Evolutionary conservation across 37 sponge, comb jelly and placozoan genomes (phyloP), one percentile per base, ranked within the genome.

Genomic region (Dysidea cf. avara): DNA sequence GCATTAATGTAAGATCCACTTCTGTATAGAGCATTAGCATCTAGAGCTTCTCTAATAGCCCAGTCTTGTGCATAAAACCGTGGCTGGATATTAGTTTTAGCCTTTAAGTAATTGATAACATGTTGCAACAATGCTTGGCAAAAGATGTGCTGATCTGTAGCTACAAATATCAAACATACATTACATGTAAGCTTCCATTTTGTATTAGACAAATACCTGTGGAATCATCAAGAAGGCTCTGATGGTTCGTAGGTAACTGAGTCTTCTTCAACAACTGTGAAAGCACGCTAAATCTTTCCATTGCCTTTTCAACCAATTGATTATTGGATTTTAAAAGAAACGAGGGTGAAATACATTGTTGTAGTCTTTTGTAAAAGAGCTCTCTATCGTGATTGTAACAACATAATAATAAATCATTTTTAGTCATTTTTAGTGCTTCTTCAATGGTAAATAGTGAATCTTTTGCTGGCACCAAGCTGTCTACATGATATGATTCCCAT

Each of bases 401-500:
- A 4, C 37, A 36, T 28, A 33, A 60, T 22, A 71, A 54, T 26
- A 71, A 18, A 34, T 71, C 56, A 71, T 56, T 71, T 24, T 53
- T 33, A 17, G 56, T n/a, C 53, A 33, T 34, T 0, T 51, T 24
- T 54, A 71, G 2, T 35, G 71, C 71, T 20, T n/a, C 38, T n/a
- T 53, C 17, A 34, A 71, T 54, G 5, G 38, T 53, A 11, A 71
- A 29, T 2, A 56, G 39, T 31, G 31, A 54, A n/a, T 52, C 38
- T 31, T 71, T 56, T 16, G 71, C 56, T 33, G 71, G 12, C 35
- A 54, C n/a, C 37, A 71, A 29, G 71, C 55, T 56, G 53, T 71
- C 71, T 17, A 71, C 13, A 36, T 71, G 71, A 5, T 54, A 34
- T 22, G 38, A 71, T 56, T 54, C 21, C 71, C 71, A 71, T n/a